A percentile compares a stretch with the other conserved stretches of the same genome.
Evolutionary conservation across 2,113 vertebrate genomes (phyloP).

Genomic region (Sturnus vulgaris): DNA sequence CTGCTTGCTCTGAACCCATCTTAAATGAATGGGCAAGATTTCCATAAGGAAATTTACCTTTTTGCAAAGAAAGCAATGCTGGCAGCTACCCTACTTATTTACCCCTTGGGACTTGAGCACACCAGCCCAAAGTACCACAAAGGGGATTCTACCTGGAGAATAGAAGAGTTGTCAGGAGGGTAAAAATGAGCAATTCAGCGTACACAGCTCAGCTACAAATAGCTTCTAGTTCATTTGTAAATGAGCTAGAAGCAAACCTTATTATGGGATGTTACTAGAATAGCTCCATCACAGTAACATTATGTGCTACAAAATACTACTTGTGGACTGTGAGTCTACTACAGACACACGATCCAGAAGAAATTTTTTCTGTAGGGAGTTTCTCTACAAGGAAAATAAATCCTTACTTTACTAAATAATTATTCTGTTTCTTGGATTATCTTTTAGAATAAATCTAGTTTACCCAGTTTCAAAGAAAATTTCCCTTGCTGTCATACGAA

Average conservation of each 20-base stretch:
- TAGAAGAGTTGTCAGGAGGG: neutral
- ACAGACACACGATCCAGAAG: neutral
- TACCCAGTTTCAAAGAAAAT: neutral
- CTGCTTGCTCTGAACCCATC: neutral
- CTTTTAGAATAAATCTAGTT: neutral
- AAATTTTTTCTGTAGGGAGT: neutral
- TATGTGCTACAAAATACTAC: neutral
- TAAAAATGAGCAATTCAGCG: neutral
- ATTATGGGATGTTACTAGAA: neutral
- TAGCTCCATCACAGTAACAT: neutral
- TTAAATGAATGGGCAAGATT: rapidly evolving
- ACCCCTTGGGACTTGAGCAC: neutral
- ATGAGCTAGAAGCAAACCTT: neutral
- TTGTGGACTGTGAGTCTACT: neutral
- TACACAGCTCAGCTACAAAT: neutral
- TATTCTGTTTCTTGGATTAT: neutral
- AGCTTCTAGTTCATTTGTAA: neutral
- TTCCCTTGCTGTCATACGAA: neutral
- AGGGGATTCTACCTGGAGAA: neutral
- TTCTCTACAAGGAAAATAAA: neutral
- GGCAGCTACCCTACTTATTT: neutral
- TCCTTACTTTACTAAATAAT: neutral
- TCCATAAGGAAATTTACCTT: neutral
- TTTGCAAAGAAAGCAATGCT: neutral
- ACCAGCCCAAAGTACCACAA: neutral